Conservation (phyloP, 2,113 vertebrate species). For the Onychorhynchus coronatus region DNA sequence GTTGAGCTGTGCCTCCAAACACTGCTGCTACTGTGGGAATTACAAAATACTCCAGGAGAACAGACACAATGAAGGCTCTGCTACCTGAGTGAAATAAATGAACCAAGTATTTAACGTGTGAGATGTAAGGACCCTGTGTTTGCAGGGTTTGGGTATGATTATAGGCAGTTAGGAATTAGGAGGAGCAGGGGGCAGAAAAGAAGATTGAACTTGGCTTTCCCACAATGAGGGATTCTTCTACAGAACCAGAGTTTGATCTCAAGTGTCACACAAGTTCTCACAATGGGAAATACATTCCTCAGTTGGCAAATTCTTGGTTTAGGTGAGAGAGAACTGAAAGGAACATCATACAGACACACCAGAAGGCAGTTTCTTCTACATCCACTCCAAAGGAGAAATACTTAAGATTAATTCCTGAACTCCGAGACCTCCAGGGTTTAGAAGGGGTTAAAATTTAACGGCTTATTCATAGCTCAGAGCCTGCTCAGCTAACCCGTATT, state of each 20-base stretch:
- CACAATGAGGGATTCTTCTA: constrained; percentile 32
- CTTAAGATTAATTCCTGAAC: neutral
- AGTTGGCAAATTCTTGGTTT: neutral
- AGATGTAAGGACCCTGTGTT: neutral
- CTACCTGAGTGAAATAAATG: constrained; percentile 1
- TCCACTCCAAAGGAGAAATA: neutral
- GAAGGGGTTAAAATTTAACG: neutral
- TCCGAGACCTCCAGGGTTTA: neutral
- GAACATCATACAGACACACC: neutral
- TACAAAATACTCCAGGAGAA: neutral
- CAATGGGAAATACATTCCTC: neutral
- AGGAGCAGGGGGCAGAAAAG: neutral
- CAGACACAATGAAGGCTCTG: neutral
- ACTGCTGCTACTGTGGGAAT: neutral
- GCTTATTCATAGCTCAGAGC: neutral
- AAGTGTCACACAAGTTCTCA: neutral
- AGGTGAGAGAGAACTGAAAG: neutral
- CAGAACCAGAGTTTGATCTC: neutral
- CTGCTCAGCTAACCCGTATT: neutral
- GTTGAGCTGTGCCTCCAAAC: neutral
- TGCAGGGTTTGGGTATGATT: neutral
- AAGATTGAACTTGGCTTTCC: constrained; percentile 22
- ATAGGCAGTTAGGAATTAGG: constrained; percentile 2
- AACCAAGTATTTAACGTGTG: neutral
- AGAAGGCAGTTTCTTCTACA: neutral